Conservation (phyloP, 1,140 invertebrate species). For the Lordiphosa collinella region DNA sequence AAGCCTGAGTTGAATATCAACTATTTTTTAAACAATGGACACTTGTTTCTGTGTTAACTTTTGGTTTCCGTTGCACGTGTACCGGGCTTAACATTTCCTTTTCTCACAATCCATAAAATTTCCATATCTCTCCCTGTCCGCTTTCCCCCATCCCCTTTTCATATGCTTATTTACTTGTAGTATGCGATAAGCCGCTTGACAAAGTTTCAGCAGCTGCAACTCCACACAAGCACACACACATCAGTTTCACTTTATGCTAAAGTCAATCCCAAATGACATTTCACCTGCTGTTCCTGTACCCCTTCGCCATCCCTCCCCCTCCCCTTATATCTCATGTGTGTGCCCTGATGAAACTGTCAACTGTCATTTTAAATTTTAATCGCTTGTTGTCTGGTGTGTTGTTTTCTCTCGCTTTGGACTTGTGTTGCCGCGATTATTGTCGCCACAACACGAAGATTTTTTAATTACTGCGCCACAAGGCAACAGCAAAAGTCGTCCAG, state of each 20-base stretch:
- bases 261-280: conserved; percentile 48
- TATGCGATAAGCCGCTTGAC: conserved; percentile 1
- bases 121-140: background rate
- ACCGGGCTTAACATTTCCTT: too few relatives aligned
- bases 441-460: conserved; percentile 2
- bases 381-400: conserved; percentile 28
- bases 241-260: conserved; percentile 33
- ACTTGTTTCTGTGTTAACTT: too few relatives aligned
- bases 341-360: conserved; percentile 49
- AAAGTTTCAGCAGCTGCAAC: conserved; percentile 12
- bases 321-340: background rate
- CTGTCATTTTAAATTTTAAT: conserved; percentile 56
- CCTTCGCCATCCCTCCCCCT: background rate
- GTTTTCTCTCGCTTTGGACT: conserved; percentile 4
- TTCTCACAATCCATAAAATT: background rate
- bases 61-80: too few relatives aligned
- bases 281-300: conserved; percentile 48
- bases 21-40: too few relatives aligned
- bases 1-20: too few relatives aligned
- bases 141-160: background rate
- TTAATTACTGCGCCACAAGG: conserved; percentile 8
- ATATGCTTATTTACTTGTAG: background rate
- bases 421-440: conserved; percentile 10
- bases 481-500: background rate
- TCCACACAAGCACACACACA: conserved; percentile 3